Evolutionary conservation across 2,888 invertebrate genomes (phyloP).

Genomic region (Metacarcinus magister): DNA sequence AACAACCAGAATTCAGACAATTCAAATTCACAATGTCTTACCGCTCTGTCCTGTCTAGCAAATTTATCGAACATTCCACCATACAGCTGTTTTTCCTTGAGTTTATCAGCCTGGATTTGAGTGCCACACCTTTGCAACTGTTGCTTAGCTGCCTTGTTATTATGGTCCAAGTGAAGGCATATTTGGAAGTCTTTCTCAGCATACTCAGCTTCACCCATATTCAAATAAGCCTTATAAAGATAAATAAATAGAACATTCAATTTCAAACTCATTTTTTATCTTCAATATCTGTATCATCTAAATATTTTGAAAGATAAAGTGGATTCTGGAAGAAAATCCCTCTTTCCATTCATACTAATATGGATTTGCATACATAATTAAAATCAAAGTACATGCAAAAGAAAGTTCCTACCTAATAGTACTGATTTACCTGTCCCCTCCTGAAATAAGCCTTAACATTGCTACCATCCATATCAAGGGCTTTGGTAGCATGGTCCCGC

Average conservation of each 20-base stretch:
- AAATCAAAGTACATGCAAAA: background rate
- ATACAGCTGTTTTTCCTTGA: constrained; percentile 94
- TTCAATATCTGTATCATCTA: background rate
- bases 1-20: background rate
- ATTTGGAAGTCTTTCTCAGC: constrained; percentile 92
- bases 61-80: constrained; percentile 98
- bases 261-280: background rate
- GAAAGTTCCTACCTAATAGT: background rate
- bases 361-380: no score
- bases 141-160: constrained; percentile 94
- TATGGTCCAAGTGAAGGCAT: constrained; percentile 91
- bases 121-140: constrained; percentile 90
- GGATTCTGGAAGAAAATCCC: background rate
- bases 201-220: constrained; percentile 90
- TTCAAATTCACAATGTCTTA: constrained; percentile 63
- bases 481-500: constrained; percentile 90
- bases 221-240: constrained; percentile 88
- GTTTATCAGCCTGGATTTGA: constrained; percentile 90
- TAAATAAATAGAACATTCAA: background rate
- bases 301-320: background rate
- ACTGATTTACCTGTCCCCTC: constrained; percentile 88
- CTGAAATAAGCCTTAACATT: constrained; percentile 96
- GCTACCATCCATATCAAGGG: constrained; percentile 89
- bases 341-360: no score
- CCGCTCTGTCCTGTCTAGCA: constrained; percentile 84